Evolutionary conservation across 2,888 invertebrate species (phyloP).

Genomic region (Drosophila emarginata): DNA sequence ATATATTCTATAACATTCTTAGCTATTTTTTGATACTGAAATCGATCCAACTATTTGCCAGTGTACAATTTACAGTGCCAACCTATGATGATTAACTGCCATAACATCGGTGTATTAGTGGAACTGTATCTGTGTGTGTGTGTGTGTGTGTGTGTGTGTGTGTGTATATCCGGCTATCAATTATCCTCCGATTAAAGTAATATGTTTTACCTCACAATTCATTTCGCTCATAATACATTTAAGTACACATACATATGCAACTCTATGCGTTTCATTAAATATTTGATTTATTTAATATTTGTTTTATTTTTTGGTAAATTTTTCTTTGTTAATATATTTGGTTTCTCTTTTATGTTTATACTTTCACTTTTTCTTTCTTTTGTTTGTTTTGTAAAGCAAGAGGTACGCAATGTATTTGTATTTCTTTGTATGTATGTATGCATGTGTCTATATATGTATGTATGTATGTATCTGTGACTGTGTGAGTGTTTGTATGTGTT

Average conservation of each 20-base stretch:
- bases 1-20: slow-evolving; percentile 18
- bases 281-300: slow-evolving; percentile 43
- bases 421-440: slow-evolving; percentile 48
- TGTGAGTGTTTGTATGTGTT: slow-evolving; percentile 43
- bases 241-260: slow-evolving; percentile 43
- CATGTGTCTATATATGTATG: slow-evolving; percentile 26
- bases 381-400: slow-evolving; percentile 72
- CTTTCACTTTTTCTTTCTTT: slow-evolving; percentile 46
- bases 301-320: slow-evolving; percentile 37
- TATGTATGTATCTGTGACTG: slow-evolving; percentile 22
- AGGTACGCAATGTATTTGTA: slow-evolving; percentile 77
- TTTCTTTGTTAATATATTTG: slow-evolving; percentile 43
- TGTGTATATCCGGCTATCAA: slow-evolving; percentile 5
- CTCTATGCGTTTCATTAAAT: slow-evolving; percentile 45
- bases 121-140: slow-evolving; percentile 18
- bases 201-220: slow-evolving; percentile 18
- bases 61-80: slow-evolving; percentile 67
- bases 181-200: slow-evolving; percentile 54
- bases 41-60: slow-evolving; percentile 46
- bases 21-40: slow-evolving; percentile 19
- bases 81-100: slow-evolving; percentile 31
- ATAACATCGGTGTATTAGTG: slow-evolving; percentile 7
- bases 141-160: slow-evolving; percentile 29
- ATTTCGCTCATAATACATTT: slow-evolving; percentile 56
- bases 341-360: slow-evolving; percentile 37